Evolutionary conservation across 37 sponge, comb jelly and placozoan species (phyloP), one percentile per base, ranked within the genome.

Genomic region (Crambe crambe): DNA sequence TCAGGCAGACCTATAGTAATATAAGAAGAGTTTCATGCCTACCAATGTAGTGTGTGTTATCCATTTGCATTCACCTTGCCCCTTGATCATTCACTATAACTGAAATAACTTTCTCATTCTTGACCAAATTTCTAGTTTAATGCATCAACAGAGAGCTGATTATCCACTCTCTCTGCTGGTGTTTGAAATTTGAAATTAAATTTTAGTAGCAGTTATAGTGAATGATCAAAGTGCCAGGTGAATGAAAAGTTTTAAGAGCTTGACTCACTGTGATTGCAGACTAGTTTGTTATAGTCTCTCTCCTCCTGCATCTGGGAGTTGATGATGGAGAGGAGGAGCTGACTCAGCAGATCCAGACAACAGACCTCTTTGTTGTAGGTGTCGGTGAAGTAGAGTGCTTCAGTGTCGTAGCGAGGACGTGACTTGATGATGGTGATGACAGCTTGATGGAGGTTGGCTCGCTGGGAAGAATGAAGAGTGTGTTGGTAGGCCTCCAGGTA

Each of bases 401-500:
- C 73, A 0, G 73, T 59, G 62, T 86, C 75, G 65, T 83, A 82
- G 20, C 84, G 73, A 38, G 94, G 94, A 0, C 87, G 38, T 20
- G 70, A 32, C 43, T 21, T 9, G 31, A 93, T 75, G 32, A 85
- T 15, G 71, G 87, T 71, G 32, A 81, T 73, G 47, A 93, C 83
- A 43, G 81, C 71, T 84, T 78, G 42, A 10, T 89, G 78, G 47
- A 93, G 76, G 4, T 42, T 42, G n/a, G 34, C 1, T 36, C 59
- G 83, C 76, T 93, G 86, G 31, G 6, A 37, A n/a, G 39, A 74
- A 44, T 80, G 78, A 21, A 38, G 42, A 20, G 29, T 35, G 65
- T 78, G 77, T 36, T 89, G 86, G 64, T 89, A 93, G 22, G 72
- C 83, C 74, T 93, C 93, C 73, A 93, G 42, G 54, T 93, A 93